Conservation (phyloP, 2,888 invertebrate genomes). For the Agonopterix heracliana region DNA sequence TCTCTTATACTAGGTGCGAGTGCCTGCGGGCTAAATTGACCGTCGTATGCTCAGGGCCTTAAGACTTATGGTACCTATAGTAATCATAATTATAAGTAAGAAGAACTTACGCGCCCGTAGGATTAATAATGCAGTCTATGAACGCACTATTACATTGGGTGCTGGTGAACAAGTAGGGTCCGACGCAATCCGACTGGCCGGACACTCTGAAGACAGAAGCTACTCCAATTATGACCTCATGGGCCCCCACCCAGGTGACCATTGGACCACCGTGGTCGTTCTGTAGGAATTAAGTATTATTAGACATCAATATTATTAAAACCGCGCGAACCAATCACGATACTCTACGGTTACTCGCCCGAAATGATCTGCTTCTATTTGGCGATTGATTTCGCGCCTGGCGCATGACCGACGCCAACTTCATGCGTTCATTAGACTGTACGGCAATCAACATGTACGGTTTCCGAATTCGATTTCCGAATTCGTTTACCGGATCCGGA, state of each 20-base stretch:
- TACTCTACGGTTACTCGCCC: too few relatives aligned
- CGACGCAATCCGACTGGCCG: constrained; percentile 25
- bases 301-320: neutral
- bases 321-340: too few relatives aligned
- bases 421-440: too few relatives aligned
- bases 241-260: constrained; percentile 32
- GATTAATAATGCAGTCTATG: constrained; percentile 31
- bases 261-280: constrained; percentile 54
- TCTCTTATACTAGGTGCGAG: too few relatives aligned
- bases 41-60: too few relatives aligned
- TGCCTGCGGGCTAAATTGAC: neutral
- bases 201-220: constrained; percentile 41
- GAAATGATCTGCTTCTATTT: too few relatives aligned
- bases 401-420: too few relatives aligned
- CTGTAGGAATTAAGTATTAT: constrained; percentile 15
- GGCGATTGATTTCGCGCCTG: too few relatives aligned
- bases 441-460: neutral
- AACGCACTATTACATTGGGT: constrained; percentile 38
- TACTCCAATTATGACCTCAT: constrained; percentile 37
- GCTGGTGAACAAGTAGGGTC: constrained; percentile 45
- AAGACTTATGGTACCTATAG: too few relatives aligned
- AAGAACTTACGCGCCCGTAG: too few relatives aligned
- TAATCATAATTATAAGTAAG: too few relatives aligned
- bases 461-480: neutral
- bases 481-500: neutral